Percentiles rank a stretch among this genome's conserved stretches.
These are phyloP conservation scores for Platynereis dumerilii DNA, from an alignment of 2,888 invertebrate species.

Conservation along the genomic window DNA sequence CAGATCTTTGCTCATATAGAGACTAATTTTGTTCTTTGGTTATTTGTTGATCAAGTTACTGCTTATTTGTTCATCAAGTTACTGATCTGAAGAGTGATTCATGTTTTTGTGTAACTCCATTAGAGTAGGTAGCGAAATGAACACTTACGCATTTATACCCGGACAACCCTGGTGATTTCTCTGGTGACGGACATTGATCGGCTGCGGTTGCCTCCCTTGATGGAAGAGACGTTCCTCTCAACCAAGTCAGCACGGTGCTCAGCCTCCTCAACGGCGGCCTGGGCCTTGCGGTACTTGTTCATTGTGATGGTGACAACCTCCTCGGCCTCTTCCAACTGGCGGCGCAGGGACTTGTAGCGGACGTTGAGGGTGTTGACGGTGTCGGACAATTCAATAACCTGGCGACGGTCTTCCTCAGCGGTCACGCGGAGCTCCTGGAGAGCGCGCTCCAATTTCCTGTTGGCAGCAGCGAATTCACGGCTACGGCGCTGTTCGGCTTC, in stretches of 20 bases:
- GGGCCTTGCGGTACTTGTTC: conserved; percentile 64
- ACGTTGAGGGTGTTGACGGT: conserved; percentile 54
- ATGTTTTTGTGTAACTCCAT: no score
- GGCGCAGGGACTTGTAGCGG: conserved; percentile 58
- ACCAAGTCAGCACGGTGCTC: conserved; percentile 61
- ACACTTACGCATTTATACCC: conserved; percentile 31
- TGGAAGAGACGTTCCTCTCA: conserved; percentile 55
- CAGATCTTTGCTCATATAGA: no score
- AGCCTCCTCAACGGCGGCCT: conserved; percentile 60
- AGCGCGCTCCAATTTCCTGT: conserved; percentile 58
- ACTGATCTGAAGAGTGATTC: no score
- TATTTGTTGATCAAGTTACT: no score
- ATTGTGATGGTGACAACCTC: conserved; percentile 62
- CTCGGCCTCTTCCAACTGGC: conserved; percentile 63
- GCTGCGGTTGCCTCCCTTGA: conserved; percentile 43
- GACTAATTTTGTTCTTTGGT: no score
- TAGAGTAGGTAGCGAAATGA: background rate
- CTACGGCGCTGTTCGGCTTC: conserved; percentile 60
- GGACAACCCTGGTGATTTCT: conserved; percentile 54
- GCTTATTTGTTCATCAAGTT: no score
- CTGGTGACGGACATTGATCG: conserved; percentile 61
- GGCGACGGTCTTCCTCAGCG: conserved; percentile 59
- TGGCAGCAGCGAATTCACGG: conserved; percentile 53
- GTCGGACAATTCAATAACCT: conserved; percentile 53
- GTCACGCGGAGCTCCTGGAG: conserved; percentile 54